These are phyloP conservation scores for Drosophila parabipectinata DNA, from an alignment of 1,140 invertebrate species.

Conservation along the genomic window DNA sequence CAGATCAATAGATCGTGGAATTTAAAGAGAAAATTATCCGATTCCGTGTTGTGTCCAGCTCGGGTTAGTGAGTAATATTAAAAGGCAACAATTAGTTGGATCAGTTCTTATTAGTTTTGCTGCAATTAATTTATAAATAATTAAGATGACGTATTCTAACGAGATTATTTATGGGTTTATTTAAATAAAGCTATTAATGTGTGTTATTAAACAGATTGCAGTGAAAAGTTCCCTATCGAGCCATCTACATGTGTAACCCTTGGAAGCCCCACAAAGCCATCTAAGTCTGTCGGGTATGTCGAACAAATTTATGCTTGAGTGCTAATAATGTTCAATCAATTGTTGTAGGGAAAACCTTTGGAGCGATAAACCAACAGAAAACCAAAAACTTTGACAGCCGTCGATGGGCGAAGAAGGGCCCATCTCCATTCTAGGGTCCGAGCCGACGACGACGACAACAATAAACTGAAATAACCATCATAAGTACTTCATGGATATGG, in stretches of 20 bases:
- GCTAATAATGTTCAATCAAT: constrained; percentile 81
- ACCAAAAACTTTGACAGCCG: constrained; percentile 53
- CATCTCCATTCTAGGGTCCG: constrained; percentile 7
- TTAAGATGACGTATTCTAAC: background rate
- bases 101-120: background rate
- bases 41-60: constrained; percentile 11
- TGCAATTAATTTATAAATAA: background rate
- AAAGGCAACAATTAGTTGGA: constrained; percentile 7
- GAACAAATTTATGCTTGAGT: constrained; percentile 76
- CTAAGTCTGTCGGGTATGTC: constrained; percentile 50
- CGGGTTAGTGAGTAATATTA: background rate
- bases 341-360: constrained; percentile 65
- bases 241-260: constrained; percentile 24
- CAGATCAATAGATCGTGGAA: constrained; percentile 7
- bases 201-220: background rate
- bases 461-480: constrained; percentile 76
- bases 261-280: constrained; percentile 23
- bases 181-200: background rate
- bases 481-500: constrained; percentile 51
- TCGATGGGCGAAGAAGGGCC: constrained; percentile 15
- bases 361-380: constrained; percentile 78
- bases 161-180: background rate
- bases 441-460: constrained; percentile 41
- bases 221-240: constrained; percentile 1
- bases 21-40: constrained; percentile 16